Conservation (phyloP, 2,888 invertebrate genomes). For the Callimorpha dominula region DNA sequence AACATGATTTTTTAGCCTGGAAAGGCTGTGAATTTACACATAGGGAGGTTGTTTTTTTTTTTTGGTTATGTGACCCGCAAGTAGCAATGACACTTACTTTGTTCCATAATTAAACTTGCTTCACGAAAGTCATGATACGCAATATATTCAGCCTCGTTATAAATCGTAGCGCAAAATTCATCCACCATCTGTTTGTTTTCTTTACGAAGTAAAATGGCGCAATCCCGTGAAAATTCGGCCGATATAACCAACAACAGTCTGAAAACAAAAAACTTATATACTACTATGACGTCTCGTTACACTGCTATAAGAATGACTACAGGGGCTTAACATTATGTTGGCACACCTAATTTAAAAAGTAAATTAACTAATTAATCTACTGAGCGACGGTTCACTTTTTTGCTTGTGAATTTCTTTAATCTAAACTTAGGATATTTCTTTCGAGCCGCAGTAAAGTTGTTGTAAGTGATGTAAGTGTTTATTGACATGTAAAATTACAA, state of each 20-base stretch:
- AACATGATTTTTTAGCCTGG: too few relatives aligned
- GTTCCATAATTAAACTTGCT: conserved; percentile 4
- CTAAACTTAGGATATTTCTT: too few relatives aligned
- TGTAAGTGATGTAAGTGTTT: too few relatives aligned
- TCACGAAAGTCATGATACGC: conserved; percentile 4
- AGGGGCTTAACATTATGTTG: not conserved
- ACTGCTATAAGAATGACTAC: conserved; percentile 1
- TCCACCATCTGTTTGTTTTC: not conserved
- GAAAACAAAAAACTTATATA: not conserved
- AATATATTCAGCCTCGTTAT: conserved; percentile 12
- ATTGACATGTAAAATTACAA: too few relatives aligned
- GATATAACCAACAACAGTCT: conserved; percentile 7
- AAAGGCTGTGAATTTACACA: too few relatives aligned
- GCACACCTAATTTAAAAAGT: not conserved
- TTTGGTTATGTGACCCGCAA: too few relatives aligned
- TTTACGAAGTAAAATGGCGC: not conserved
- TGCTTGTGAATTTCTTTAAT: too few relatives aligned
- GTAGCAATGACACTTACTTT: not conserved
- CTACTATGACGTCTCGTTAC: not conserved
- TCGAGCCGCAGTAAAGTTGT: too few relatives aligned
- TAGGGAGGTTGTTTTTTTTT: too few relatives aligned
- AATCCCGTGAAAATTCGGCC: conserved; percentile 2
- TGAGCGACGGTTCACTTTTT: too few relatives aligned
- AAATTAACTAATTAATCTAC: too few relatives aligned
- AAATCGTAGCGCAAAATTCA: not conserved